These are phyloP conservation scores for Lepidochitona cinerea DNA, from an alignment of 2,888 invertebrate genomes.

Conservation along the genomic window DNA sequence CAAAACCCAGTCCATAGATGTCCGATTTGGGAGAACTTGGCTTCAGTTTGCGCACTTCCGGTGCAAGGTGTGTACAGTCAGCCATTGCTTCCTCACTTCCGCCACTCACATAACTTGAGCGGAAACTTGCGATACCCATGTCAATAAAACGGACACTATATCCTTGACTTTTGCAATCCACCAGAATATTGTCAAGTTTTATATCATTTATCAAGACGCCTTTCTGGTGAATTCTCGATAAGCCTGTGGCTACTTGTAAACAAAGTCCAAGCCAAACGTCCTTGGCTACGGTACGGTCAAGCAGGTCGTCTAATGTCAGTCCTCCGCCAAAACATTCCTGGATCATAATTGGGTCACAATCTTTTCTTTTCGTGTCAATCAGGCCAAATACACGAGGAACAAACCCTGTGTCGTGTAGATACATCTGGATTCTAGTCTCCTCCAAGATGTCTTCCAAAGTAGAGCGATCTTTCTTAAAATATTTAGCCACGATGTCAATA, in stretches of 20 bases:
- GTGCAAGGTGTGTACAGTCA: neutral
- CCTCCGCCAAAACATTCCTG: neutral
- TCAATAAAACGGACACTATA: neutral
- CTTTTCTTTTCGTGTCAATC: neutral
- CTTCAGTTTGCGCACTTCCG: neutral
- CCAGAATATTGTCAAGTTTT: neutral
- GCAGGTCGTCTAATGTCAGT: neutral
- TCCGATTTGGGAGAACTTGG: neutral
- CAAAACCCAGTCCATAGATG: neutral
- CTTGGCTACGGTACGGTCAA: neutral
- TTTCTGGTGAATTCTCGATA: neutral
- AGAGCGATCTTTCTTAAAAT: neutral
- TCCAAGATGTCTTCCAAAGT: neutral
- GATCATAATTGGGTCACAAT: neutral
- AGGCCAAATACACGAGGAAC: neutral
- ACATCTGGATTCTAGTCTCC: neutral
- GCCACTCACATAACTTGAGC: neutral
- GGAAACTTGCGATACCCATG: neutral
- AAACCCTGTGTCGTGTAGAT: neutral
- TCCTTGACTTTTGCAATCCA: neutral
- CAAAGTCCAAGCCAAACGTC: neutral
- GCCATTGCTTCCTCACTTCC: neutral
- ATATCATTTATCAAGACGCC: neutral
- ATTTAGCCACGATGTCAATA: neutral
- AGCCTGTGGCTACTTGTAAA: neutral